Evolutionary conservation across 2,888 invertebrate species (phyloP), one percentile per base, ranked within the genome.

Genomic region (Pristionchus mayeri): DNA sequence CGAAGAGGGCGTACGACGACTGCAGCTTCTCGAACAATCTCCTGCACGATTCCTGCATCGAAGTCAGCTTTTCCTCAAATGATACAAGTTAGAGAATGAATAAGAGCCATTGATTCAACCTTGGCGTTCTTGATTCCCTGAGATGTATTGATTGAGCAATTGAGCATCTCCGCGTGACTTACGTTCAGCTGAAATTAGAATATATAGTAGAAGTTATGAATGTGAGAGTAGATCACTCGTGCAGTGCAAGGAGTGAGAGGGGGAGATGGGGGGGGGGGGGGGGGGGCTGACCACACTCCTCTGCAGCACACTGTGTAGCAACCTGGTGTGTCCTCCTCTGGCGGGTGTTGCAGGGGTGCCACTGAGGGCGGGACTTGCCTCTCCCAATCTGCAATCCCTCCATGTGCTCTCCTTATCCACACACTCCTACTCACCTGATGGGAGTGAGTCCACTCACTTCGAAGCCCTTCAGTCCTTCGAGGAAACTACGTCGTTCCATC

Each of bases 131-230:
- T 40, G 40, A 75, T 24, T 44, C 44, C 75, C 40, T 40, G 75
- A 0, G 75, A 75, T 44, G 75, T 75, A 44, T 75, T 75, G 40
- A 40, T 27, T 27, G 75, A 75, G n/a, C 75, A 75, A 44, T 75
- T 75, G 40, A 75, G 44, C 9, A 75, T 40, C 6, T 40, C 40
- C 9, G 21, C 40, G 4, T 34, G 34, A 37, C 34, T 37, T 67
- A 37, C 67, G 67, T 67, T 67, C 11, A 67, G 34, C 67, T 67
- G 34, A 18, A 67, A 57, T 57, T 11, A 57, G 21, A 57, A 13
- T 13, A 57, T 24, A 11, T 6, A 13, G 21, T 13, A n/a, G 7
- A 57, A 57, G 21, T 57, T 13, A 57, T 57, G 6, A 11, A 57
- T 57, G 21, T 44, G 6, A 44, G 6, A 9, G 44, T 44, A 13